Evolutionary conservation across 1,140 invertebrate species (phyloP).

Genomic region (Aphaenogaster rudis): DNA sequence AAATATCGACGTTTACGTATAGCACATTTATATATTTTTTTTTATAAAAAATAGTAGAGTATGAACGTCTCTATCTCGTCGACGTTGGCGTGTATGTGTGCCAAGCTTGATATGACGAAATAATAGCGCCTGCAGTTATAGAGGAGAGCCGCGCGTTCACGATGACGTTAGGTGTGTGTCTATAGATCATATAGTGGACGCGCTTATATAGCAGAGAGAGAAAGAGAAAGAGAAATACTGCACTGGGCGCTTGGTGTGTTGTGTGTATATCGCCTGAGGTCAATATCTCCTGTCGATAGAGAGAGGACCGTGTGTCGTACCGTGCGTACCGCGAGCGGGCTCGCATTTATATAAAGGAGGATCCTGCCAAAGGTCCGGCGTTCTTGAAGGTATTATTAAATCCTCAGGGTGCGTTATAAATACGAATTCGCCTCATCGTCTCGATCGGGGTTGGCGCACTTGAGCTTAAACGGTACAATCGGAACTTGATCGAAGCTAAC

Average conservation of each 20-base stretch:
- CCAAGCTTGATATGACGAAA: conserved; percentile 53
- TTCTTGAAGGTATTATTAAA: conserved; percentile 61
- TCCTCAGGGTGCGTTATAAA: conserved; percentile 28
- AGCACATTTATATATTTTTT: neutral
- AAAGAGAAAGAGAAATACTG: conserved; percentile 12
- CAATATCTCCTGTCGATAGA: conserved; percentile 74
- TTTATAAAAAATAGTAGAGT: conserved; percentile 27
- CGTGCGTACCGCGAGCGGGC: neutral
- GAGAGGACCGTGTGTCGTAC: conserved; percentile 40
- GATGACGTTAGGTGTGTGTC: conserved; percentile 23
- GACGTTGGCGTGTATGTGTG: conserved; percentile 22
- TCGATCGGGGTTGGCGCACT: conserved; percentile 10
- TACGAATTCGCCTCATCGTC: neutral
- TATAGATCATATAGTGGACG: conserved; percentile 37
- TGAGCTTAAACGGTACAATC: neutral
- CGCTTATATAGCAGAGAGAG: conserved; percentile 5
- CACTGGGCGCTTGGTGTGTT: conserved; percentile 29
- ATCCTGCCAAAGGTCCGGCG: conserved; percentile 51
- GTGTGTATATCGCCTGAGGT: conserved; percentile 62
- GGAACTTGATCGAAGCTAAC: neutral
- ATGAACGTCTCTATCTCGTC: neutral
- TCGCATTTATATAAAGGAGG: conserved; percentile 63
- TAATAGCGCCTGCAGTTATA: conserved; percentile 59
- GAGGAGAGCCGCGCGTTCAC: conserved; percentile 33
- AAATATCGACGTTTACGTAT: conserved; percentile 1